A percentile compares a stretch with the other conserved stretches of the same genome.
Conservation (phyloP, 2,797 vertebrate species). For the Silurus lanzhouensis region DNA sequence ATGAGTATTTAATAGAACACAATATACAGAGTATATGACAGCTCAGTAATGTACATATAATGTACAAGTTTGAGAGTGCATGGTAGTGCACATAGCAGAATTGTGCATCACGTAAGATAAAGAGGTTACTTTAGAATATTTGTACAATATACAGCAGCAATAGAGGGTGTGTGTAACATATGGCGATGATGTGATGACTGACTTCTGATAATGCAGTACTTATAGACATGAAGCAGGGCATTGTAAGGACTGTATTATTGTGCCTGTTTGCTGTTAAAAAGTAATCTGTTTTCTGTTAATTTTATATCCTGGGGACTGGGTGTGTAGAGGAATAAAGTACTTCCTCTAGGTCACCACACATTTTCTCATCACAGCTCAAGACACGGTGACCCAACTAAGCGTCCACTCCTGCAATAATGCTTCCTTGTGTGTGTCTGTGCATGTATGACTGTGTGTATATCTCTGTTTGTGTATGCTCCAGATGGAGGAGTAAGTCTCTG, state of each 20-base stretch:
- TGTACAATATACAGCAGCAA: too few species aligned
- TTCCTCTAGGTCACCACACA: conserved; percentile 41
- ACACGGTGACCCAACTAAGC: conserved; percentile 29
- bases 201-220: too few species aligned
- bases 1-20: too few species aligned
- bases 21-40: too few species aligned
- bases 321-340: conserved; percentile 34
- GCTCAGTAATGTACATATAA: too few species aligned
- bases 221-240: too few species aligned
- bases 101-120: too few species aligned
- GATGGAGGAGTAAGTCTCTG: conserved; percentile 43
- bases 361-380: conserved; percentile 35
- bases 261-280: conserved; percentile 17
- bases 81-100: too few species aligned
- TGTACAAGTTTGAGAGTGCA: too few species aligned
- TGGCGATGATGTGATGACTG: too few species aligned
- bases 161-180: too few species aligned
- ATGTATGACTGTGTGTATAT: not conserved
- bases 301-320: conserved; percentile 44
- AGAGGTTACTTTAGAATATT: too few species aligned
- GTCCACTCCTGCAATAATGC: conserved; percentile 24
- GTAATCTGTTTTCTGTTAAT: conserved; percentile 42
- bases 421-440: conserved; percentile 8
- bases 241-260: not conserved
- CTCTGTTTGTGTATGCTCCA: conserved; percentile 19